Evolutionary conservation across 2,888 invertebrate species (phyloP), one percentile per base, ranked within the genome.

Genomic region (Scaptomyza parva): DNA sequence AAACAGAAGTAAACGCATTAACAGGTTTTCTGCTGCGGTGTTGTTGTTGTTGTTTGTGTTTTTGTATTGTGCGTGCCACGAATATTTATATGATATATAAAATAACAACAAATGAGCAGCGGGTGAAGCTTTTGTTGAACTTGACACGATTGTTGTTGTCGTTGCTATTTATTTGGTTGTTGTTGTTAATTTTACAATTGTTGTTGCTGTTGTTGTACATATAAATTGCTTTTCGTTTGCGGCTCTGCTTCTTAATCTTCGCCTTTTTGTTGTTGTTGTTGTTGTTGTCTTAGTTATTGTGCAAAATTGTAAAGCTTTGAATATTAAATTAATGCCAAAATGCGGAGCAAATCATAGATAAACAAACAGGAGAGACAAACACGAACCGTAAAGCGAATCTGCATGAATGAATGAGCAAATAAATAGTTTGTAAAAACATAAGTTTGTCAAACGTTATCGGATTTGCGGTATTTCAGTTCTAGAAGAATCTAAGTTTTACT

Each of bases 71-170:
- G 82, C 86, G 80, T 86, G 86, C 78, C 78, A 61, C 70, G 78
- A 80, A 81, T 76, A 78, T 68, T 55, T 69, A 52, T 71, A 51
- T 62, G 28, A 41, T 35, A 41, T 26, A 30, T 45, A 63, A 48
- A 57, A 58, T 33, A 63, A 51, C 53, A 57, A 59, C 59, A 41
- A 52, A 60, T 57, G 45, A 66, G 65, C 79, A 51, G 67, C 81
- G 76, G 78, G 76, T 66, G 78, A 76, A 86, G 86, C 78, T 84
- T 86, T 76, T 86, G 81, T 75, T 84, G 84, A 84, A 84, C 84
- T 84, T 84, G 84, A 84, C 84, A 86, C 77, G 70, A 79, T 81
- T 84, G 66, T 63, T 52, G 20, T 35, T 33, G 45, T 60, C 48
- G 48, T 61, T 35, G n/a, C n/a, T n/a, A n/a, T n/a, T 76, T 61